Base-by-base conservation (phyloP, 2,888 invertebrate species). In the Pelosia muscerda region DNA sequence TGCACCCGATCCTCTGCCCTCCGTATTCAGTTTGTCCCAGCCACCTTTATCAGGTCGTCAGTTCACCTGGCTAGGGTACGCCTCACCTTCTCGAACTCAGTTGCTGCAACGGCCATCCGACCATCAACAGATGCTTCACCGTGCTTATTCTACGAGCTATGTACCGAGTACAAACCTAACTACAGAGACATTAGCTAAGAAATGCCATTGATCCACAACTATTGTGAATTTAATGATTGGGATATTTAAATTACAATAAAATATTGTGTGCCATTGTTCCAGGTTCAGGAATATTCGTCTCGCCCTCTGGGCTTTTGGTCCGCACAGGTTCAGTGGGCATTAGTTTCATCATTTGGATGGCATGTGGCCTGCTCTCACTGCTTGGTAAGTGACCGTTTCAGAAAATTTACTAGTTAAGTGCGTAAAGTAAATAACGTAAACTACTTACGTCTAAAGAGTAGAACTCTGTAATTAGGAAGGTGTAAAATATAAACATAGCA, bases 261-360 rank as follows among this genome's bases (percentile, higher is more conserved):
- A 38, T 2, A 38, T 8, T 38, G 15, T 6, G 49, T 49, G 26
- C 57, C 72, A 56, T 78, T 79, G 75, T 91, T 94, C 19, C 91
- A 98, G 98, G 98, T 90, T 99, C 99, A 93, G 99, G 99, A 96
- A 99, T 99, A 94, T 99, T 99, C 96, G 98, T 99, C 94, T 98
- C 99, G 95, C 99, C 99, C 92, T 98, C 98, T 94, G 98, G 98
- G 94, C 97, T 99, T 90, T 95, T 99, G 91, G 96, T 97, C 94
- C 96, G 98, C 93, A 98, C 98, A 86, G 98, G 97, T 92, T 99
- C 99, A 90, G 97, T 99, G 93, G 99, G 98, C 93, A 96, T 98
- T 94, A 98, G 98, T 95, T 97, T 99, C 95, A 96, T 98, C 90
- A 97, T 99, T 88, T 99, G 99, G 99, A 97, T 98, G 95, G 96